A percentile compares a stretch with the other conserved stretches of the same genome.
phyloP scores from a whole-genome alignment of 92 coral and sea anemone genomes.

The Nematostella vectensis region DNA sequence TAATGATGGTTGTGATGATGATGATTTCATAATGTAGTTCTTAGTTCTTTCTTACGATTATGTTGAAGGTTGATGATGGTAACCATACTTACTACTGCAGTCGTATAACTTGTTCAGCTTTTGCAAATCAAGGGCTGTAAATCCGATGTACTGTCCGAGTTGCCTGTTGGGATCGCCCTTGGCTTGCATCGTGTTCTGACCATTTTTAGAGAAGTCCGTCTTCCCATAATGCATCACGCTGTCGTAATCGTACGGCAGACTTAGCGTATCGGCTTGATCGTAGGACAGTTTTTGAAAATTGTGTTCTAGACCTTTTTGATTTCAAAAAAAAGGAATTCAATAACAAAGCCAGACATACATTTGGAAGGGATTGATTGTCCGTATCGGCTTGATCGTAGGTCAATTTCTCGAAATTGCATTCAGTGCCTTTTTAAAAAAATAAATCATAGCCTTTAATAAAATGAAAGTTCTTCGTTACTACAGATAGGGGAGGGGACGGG shows the following conservation, averaged over 20 bases:
- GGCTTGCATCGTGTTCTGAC: slow-evolving; percentile 18
- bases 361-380: too few relatives aligned
- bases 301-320: slow-evolving; percentile 20
- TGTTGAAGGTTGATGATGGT: too few relatives aligned
- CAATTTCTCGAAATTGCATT: too few relatives aligned
- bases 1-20: too few relatives aligned
- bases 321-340: neutral
- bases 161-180: slow-evolving; percentile 10
- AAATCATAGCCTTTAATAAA: too few relatives aligned
- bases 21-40: too few relatives aligned
- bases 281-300: slow-evolving; percentile 15
- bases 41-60: too few relatives aligned
- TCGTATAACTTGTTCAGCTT: slow-evolving; percentile 20
- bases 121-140: slow-evolving; percentile 10
- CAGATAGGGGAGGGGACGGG: too few relatives aligned
- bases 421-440: too few relatives aligned
- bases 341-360: too few relatives aligned
- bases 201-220: slow-evolving; percentile 26
- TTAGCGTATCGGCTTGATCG: slow-evolving; percentile 2
- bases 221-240: slow-evolving; percentile 35
- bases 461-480: too few relatives aligned
- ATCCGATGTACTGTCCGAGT: slow-evolving; percentile 19
- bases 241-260: slow-evolving; percentile 14
- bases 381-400: too few relatives aligned
- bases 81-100: slow-evolving; percentile 1